Evolutionary conservation across 2,113 vertebrate species (phyloP).

Genomic region (Craseonycteris thonglongyai): DNA sequence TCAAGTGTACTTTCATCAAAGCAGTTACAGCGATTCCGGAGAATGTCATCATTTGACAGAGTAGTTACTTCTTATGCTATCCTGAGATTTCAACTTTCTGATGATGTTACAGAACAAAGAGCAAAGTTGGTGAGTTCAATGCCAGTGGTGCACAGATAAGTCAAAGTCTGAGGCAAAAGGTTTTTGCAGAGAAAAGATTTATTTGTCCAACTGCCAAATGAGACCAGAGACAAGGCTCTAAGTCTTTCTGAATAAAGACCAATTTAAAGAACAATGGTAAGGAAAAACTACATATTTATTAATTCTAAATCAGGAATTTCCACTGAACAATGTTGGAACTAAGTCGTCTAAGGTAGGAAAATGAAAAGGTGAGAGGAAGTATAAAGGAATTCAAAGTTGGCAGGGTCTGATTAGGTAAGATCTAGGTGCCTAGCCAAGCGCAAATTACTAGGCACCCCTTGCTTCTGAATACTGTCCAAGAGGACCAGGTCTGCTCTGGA

Average conservation of each 20-base stretch:
- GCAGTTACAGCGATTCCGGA: conserved; percentile 82
- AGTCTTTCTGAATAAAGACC: background rate
- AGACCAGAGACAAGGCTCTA: background rate
- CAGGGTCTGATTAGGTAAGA: background rate
- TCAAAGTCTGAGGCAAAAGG: background rate
- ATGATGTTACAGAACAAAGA: background rate
- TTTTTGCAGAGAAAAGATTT: background rate
- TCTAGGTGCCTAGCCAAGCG: background rate
- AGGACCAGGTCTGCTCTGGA: background rate
- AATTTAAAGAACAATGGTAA: background rate
- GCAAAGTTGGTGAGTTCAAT: background rate
- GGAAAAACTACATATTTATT: background rate
- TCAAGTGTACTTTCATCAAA: conserved; percentile 75
- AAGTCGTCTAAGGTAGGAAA: background rate
- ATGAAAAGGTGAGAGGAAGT: background rate
- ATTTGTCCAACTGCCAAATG: background rate
- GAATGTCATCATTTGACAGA: conserved; percentile 80
- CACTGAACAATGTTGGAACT: background rate
- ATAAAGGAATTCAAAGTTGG: background rate
- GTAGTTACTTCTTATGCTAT: background rate
- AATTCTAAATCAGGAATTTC: too few species aligned
- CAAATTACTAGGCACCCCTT: background rate
- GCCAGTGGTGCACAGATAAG: background rate
- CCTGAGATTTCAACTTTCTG: background rate
- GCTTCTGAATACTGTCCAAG: background rate